Base-by-base conservation (phyloP, 1,140 invertebrate genomes). In the Dolichoris vasculosae region DNA sequence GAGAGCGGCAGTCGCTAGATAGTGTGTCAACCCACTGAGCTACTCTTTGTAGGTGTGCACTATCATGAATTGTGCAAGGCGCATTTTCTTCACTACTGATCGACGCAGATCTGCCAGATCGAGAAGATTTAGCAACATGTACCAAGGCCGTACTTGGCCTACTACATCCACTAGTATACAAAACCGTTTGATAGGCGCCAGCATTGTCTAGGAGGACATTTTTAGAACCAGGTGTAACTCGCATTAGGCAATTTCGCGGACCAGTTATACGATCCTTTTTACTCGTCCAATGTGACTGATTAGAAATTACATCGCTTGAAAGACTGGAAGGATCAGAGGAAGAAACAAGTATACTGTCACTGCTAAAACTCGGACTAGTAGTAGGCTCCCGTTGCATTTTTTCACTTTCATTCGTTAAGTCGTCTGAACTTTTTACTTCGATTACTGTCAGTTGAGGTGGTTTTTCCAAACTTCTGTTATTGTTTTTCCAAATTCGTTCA, bases 151-250 rank as follows among this genome's bases (percentile, higher is more conserved):
- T 91, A 32, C 89, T 92, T 7, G 90, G 89, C 30, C 87, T 82
- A 32, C 88, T 88, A 26, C 73, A 87, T 0, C 89, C 87, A 46
- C 87, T 92, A 75, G 95, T 95, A 87, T 96, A 96, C 69, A 96
- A 92, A 26, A 96, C 95, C 0, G 96, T 94, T 80, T 94, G 93
- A 88, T 95, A 95, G 51, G 95, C 95, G 80, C 95, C 32, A 17
- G 95, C 95, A 89, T 96, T 97, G 90, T 97, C 96, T 17, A 97
- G 90, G 2, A 97, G 91, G 88, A 97, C 96, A 90, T 97, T 97
- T 89, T 96, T 97, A 11, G 96, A 96, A 0, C 96, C 96, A 2
- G 94, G 94, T 87, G 96, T 96, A 81, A 97, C 94, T 43, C 95
- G 93, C 87, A 97, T 94, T 15, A 96, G 95, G 89, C 96, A 97